phyloP scores from a whole-genome alignment of 2,113 vertebrate species.

The Urocolius indicus region DNA sequence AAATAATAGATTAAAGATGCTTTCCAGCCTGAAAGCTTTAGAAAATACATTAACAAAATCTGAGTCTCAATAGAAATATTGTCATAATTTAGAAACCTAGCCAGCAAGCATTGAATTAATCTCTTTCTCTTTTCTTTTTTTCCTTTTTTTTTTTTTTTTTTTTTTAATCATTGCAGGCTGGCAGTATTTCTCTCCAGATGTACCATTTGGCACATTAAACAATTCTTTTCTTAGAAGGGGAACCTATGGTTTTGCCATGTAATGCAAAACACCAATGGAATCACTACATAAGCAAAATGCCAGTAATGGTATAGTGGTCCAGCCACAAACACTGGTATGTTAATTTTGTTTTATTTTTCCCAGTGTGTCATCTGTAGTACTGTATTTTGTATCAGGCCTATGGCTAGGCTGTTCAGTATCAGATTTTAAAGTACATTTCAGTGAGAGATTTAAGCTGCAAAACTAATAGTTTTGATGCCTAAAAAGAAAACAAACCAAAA shows the following conservation, averaged over 20 bases:
- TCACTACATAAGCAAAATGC: constrained; percentile 92
- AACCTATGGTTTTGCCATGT: constrained; percentile 72
- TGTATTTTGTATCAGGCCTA: constrained; percentile 57
- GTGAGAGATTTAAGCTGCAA: background rate
- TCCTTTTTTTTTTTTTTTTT: background rate
- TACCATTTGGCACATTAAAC: constrained; percentile 81
- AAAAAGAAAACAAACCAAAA: background rate
- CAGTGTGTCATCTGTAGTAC: constrained; percentile 70
- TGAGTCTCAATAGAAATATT: constrained; percentile 68
- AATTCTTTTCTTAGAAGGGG: constrained; percentile 76
- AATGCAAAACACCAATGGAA: constrained; percentile 86
- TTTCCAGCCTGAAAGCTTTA: constrained; percentile 20
- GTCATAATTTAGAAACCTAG: constrained; percentile 71
- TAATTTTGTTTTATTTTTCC: constrained; percentile 87
- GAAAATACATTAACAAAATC: constrained; percentile 46
- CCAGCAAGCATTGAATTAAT: constrained; percentile 50
- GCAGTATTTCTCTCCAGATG: constrained; percentile 81
- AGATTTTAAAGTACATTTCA: constrained; percentile 52
- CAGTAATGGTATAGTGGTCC: constrained; percentile 85
- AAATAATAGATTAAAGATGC: constrained; percentile 81
- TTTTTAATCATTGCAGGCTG: constrained; percentile 73
- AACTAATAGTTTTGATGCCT: background rate
- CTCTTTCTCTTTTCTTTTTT: background rate
- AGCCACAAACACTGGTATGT: constrained; percentile 86
- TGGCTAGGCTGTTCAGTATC: constrained; percentile 45